A percentile compares a stretch with the other conserved stretches of the same genome.
Conservation (phyloP, 2,797 vertebrate species). For the Chiroxiphia lanceolata region DNA sequence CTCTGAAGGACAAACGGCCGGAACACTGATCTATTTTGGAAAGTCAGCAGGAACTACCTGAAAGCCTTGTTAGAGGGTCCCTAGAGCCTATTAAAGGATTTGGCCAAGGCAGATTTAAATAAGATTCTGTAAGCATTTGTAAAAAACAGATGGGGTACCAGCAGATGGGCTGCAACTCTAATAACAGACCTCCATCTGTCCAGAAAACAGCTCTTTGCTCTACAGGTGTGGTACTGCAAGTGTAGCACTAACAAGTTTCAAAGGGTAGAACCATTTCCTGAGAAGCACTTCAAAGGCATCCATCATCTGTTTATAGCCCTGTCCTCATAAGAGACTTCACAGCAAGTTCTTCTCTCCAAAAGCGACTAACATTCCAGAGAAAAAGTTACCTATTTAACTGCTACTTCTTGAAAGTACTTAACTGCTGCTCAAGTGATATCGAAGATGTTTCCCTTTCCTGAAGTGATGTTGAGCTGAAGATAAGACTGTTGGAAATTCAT, state of each 20-base stretch:
- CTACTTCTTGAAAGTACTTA: background rate
- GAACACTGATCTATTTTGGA: background rate
- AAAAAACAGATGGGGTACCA: conserved; percentile 19
- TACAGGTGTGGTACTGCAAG: accelerated
- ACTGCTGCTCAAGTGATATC: background rate
- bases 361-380: background rate
- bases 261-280: background rate
- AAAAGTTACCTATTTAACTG: background rate
- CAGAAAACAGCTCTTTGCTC: background rate
- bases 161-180: conserved; percentile 35
- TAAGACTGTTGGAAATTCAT: background rate
- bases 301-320: background rate
- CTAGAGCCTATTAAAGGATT: conserved; percentile 61
- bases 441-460: background rate
- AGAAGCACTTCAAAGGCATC: background rate
- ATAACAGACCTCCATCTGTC: background rate
- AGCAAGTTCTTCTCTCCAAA: background rate
- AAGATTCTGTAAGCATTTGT: conserved; percentile 13
- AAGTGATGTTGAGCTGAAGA: background rate
- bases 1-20: background rate
- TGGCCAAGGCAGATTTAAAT: conserved; percentile 18
- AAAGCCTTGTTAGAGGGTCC: background rate
- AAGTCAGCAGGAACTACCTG: background rate
- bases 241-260: background rate
- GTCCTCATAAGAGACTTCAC: background rate